These are phyloP conservation scores for Scotopteryx bipunctaria DNA, from an alignment of 2,888 invertebrate species.

Conservation along the genomic window DNA sequence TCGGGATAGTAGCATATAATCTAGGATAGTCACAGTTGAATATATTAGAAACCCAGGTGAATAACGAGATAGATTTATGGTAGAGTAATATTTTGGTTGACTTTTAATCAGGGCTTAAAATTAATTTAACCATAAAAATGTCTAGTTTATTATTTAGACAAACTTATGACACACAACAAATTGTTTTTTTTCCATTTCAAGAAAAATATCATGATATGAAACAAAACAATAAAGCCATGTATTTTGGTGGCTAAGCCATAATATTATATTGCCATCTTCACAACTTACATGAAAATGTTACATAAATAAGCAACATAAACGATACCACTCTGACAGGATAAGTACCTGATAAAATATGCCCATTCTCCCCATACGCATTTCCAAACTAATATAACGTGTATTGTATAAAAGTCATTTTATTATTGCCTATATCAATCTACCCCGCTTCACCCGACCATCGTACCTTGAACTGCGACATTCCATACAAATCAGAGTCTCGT, in stretches of 20 bases:
- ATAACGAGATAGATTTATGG: too few relatives aligned
- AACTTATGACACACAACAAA: too few relatives aligned
- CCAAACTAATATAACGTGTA: conserved; percentile 34
- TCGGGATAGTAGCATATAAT: too few relatives aligned
- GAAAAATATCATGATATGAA: too few relatives aligned
- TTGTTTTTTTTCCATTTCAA: too few relatives aligned
- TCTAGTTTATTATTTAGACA: too few relatives aligned
- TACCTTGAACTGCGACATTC: conserved; percentile 35
- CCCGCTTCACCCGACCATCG: conserved; percentile 33
- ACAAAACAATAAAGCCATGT: too few relatives aligned
- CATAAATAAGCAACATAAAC: conserved; percentile 7
- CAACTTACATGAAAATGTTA: not conserved
- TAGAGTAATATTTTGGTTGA: too few relatives aligned
- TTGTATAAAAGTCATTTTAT: conserved; percentile 56
- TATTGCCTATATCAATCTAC: conserved; percentile 48
- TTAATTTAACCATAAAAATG: too few relatives aligned
- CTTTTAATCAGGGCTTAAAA: too few relatives aligned
- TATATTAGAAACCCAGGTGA: too few relatives aligned
- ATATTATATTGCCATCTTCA: not conserved
- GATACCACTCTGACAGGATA: conserved; percentile 9
- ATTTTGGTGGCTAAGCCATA: not conserved
- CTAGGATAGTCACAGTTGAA: too few relatives aligned
- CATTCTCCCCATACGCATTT: conserved; percentile 18
- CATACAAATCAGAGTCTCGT: conserved; percentile 24
- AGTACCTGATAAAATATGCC: conserved; percentile 20